Base-by-base conservation (phyloP, 2,888 invertebrate genomes). In the Drosophila sordidula region DNA sequence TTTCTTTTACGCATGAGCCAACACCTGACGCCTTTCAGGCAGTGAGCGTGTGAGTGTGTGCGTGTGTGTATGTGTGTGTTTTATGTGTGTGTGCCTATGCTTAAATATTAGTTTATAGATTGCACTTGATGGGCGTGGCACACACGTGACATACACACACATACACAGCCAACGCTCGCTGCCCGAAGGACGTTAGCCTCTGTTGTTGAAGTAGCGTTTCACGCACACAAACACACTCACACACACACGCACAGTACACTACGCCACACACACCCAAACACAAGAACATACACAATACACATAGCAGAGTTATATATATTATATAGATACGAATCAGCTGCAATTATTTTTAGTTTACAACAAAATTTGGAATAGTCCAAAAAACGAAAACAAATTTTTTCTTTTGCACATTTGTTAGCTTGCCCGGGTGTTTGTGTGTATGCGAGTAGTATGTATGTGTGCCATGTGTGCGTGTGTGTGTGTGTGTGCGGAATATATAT, bases 1-100 rank as follows among this genome's bases (percentile, higher is more conserved):
- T 44, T 72, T 64, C 65, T 56, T 65, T 65, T 54, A 69, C 87
- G 76, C 78, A 74, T 85, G 68, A 86, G 79, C 92, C 92, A 92
- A 92, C 92, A 92, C 92, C 92, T 90, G 89, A 90, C 90, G 89
- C 83, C 87, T 83, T 87, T 90, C 89, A 89, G 87, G 74, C 76
- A 79, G 85, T 73, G 82, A 86, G 82, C 63, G 71, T 52, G 47
- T 16, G 32, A 26, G 44, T 32, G 32, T 56, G 29, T 41, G 41
- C 34, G 29, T 36, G 45, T 52, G 22, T 52, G 49, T 42, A 38
- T 54, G 47, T 56, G 41, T 26, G 44, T 47, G 44, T 46, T 51
- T 36, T 42, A 22, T 44, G 56, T 54, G 54, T 59, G 45, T 55
- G 36, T 50, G 55, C 45, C 38, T 39, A 51, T 78, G 59, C 71